Evolutionary conservation across 2,888 invertebrate species (phyloP).

Genomic region (Griposia aprilina): DNA sequence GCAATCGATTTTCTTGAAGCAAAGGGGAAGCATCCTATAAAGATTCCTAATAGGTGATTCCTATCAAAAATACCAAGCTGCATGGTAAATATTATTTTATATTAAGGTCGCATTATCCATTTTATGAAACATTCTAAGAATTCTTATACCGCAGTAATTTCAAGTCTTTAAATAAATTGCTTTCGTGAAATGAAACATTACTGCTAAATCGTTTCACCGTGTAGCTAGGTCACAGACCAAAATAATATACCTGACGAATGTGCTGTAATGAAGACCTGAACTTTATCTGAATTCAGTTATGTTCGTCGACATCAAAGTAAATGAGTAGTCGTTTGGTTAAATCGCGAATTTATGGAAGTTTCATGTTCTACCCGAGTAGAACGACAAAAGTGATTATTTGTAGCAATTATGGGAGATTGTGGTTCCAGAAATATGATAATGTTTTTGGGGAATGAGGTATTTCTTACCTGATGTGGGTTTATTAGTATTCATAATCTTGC

Average conservation of each 20-base stretch:
- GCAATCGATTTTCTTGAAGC: background rate
- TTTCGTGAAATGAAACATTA: constrained; percentile 43
- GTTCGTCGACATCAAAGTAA: constrained; percentile 36
- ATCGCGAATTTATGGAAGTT: constrained; percentile 59
- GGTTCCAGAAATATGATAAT: constrained; percentile 29
- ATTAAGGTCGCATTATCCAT: background rate
- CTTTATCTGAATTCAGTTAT: constrained; percentile 43
- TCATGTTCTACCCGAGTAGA: constrained; percentile 47
- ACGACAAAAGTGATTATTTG: constrained; percentile 43
- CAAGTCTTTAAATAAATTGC: constrained; percentile 30
- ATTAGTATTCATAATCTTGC: background rate
- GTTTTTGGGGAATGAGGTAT: constrained; percentile 21
- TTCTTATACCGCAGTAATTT: constrained; percentile 22
- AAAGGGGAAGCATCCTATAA: background rate
- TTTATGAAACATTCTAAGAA: constrained; percentile 16
- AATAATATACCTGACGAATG: constrained; percentile 42
- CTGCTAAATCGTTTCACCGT: constrained; percentile 34
- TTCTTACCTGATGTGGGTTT: background rate
- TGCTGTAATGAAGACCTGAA: constrained; percentile 31
- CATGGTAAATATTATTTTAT: background rate
- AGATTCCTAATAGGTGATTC: background rate
- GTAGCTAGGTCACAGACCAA: constrained; percentile 28
- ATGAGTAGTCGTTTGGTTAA: constrained; percentile 40
- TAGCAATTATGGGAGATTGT: constrained; percentile 41
- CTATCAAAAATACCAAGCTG: background rate